Evolutionary conservation across 2,797 vertebrate species (phyloP).

Genomic region (Microctenopoma steveboyesi): DNA sequence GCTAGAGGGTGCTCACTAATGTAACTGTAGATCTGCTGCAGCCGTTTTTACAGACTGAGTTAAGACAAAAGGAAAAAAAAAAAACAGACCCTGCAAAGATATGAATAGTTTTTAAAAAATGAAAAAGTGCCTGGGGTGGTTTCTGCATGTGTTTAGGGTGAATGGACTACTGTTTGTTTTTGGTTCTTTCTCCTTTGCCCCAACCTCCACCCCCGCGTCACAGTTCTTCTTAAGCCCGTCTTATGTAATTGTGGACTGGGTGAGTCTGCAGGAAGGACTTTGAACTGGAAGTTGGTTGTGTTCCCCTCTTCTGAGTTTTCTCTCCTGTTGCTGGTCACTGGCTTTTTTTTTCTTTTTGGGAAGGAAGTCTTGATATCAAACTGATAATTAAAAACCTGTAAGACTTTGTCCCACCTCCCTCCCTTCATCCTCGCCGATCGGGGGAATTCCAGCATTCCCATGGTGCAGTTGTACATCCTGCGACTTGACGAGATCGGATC

Average conservation of each 20-base stretch:
- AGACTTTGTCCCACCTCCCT: constrained; percentile 62
- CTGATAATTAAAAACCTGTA: constrained; percentile 80
- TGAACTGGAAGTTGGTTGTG: constrained; percentile 79
- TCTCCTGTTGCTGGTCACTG: constrained; percentile 85
- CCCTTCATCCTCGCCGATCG: constrained; percentile 62
- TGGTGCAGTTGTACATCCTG: constrained; percentile 76
- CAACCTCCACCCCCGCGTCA: constrained; percentile 34
- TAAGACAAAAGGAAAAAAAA: constrained; percentile 42
- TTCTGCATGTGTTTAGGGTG: constrained; percentile 78
- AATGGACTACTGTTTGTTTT: constrained; percentile 82
- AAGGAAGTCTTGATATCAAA: constrained; percentile 80
- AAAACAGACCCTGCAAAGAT: constrained; percentile 72
- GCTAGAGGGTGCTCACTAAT: constrained; percentile 79
- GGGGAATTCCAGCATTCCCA: constrained; percentile 83
- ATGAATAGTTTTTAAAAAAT: constrained; percentile 73
- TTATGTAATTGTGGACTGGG: constrained; percentile 79
- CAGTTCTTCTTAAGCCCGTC: constrained; percentile 58
- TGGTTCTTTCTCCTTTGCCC: constrained; percentile 60
- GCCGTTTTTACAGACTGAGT: constrained; percentile 77
- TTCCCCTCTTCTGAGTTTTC: constrained; percentile 37
- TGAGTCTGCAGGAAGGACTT: constrained; percentile 84
- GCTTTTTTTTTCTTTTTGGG: constrained; percentile 57
- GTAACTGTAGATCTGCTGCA: constrained; percentile 76
- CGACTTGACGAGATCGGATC: constrained; percentile 86
- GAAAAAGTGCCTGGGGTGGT: constrained; percentile 78